Evolutionary conservation across 2,113 vertebrate species (phyloP), one percentile per base, ranked within the genome.

Genomic region (Marmota flaviventris): DNA sequence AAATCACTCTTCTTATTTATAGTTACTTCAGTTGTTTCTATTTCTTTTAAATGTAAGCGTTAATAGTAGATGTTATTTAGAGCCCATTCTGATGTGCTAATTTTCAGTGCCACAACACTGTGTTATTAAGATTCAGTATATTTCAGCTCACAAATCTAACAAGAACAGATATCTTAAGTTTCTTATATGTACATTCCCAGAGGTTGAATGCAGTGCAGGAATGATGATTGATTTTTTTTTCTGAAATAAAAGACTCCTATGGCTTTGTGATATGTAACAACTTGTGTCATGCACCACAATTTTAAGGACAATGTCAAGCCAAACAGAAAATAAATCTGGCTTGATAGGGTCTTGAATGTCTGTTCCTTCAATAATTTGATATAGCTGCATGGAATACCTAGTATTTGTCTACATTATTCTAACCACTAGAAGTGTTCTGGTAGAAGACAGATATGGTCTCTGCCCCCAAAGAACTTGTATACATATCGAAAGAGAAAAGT

Each of bases 21-120:
- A 88, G 39, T 67, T 77, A 12, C 39, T 87, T 93, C 69, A 89
- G 29, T 77, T 45, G 48, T 18, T 91, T 17, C 11, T 85, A 3
- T 37, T 89, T 56, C 37, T 95, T 94, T 81, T 72, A 76, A 70
- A 81, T 67, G 32, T 69, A 88, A 85, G 81, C 67, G 63, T 81
- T 69, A 25, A 53, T 58, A 42, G 18, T 51, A 56, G 42, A 53
- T 51, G 14, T 91, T 85, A 86, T 72, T 85, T 93, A 85, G 16
- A 32, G 53, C 34, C 82, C 56, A 89, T 85, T 91, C 76, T 32
- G 72, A 82, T 61, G 10, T 70, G 48, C 78, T 89, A 27, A 72
- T 95, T 89, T 94, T 89, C 69, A 89, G 42, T 83, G 73, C 34
- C 29, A n/a, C 51, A 94, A 91, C 89, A n/a, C 39, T 89, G 42